Base-by-base conservation (phyloP, 64 coral and sea anemone genomes). In the Stichodactyla mertensii region DNA sequence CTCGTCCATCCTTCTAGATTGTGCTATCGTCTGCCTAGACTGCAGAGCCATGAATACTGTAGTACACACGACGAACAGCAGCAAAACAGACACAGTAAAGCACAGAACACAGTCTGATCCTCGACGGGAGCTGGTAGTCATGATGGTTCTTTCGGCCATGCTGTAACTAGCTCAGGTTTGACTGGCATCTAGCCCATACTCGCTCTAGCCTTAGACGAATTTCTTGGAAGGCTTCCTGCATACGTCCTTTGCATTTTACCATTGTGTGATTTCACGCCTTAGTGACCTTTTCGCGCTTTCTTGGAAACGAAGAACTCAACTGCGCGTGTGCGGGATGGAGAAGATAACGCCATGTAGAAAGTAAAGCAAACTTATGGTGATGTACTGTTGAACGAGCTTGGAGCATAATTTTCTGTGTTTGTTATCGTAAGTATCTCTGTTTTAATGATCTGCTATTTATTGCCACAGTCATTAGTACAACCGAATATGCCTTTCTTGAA, bases 251-350 rank as follows among this genome's bases (percentile, higher is more conserved):
- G 78, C 78, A 55, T 81, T 55, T 81, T 81, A 55, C 78, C 19
- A 81, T 78, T 57, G 66, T 84, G 69, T 31, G 60, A 19, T 77
- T 74, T 80, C 59, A 91, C 85, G 90, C 77, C 86, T 92, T 55
- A 52, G 12, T 92, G 90, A 92, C 61, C 85, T 92, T 92, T 74
- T 82, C 16, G 22, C 52, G 53, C 51, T 91, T 91, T 92, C 90
- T 92, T 66, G 85, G 90, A 92, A 91, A 87, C 62, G 11, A 45
- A 70, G 6, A 59, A 0, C 56, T 54, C 7, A 20, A 87, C 28
- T 45, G 90, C 90, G 90, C 90, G 84, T 92, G 90, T 87, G 78
- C 78, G 69, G 24, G 19, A 18, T 22, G 12, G 24, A 10, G 27
- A 23, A 11, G 20, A 74, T 74, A n/a, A 74, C 69, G 69, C 69